phyloP scores from a whole-genome alignment of 2,113 vertebrate species.

The Brachypodius melanocephalos region DNA sequence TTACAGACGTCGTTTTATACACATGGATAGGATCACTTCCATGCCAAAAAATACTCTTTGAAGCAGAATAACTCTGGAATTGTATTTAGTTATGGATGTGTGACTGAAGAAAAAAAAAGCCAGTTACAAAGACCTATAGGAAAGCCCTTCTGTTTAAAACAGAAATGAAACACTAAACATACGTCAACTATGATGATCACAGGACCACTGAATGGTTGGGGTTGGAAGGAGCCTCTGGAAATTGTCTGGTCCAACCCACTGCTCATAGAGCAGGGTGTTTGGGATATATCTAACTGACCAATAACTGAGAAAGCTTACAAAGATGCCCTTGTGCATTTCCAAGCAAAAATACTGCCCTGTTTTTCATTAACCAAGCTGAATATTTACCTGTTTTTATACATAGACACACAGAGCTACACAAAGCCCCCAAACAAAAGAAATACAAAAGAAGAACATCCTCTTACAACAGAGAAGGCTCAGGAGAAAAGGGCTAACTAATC shows the following conservation, averaged over 20 bases:
- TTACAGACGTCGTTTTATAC: not conserved
- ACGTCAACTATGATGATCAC: not conserved
- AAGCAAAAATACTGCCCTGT: not conserved
- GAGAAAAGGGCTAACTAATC: not conserved
- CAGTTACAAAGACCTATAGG: not conserved
- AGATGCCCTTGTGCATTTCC: not conserved
- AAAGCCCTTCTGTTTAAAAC: not conserved
- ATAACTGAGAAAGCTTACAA: not conserved
- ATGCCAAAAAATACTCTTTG: not conserved
- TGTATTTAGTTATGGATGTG: not conserved
- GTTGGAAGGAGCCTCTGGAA: not conserved
- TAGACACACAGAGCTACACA: not conserved
- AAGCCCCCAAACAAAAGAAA: not conserved
- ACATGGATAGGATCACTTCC: not conserved
- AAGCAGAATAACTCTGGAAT: not conserved
- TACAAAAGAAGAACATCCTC: not conserved
- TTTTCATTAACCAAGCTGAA: not conserved
- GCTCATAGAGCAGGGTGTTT: not conserved
- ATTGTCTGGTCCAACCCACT: not conserved
- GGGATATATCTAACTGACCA: not conserved
- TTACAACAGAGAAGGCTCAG: not conserved
- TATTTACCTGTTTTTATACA: not conserved
- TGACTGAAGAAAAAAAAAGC: not conserved
- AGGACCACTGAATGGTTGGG: not conserved
- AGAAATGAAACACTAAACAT: not conserved